Base-by-base conservation (phyloP, 2,113 vertebrate species). In the Lepisosteus oculatus region DNA sequence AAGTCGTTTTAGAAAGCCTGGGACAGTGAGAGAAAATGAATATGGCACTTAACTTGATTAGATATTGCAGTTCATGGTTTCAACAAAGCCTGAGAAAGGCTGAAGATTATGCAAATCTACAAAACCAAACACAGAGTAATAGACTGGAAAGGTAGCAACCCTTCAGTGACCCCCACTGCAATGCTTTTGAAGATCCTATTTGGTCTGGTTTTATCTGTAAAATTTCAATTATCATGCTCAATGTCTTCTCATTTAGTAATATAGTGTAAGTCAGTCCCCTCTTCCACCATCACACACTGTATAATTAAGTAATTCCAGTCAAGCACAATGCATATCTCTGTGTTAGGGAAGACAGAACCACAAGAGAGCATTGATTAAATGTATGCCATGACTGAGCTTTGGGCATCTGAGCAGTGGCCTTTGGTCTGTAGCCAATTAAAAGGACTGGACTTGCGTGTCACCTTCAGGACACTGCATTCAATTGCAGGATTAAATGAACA, bases 341-440 rank as follows among this genome's bases (percentile, higher is more conserved):
- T 12, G 43, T 14, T 11, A 59, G 14, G 12, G 14, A 59, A 59
- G 1, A 15, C 57, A 17, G 3, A 15, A 43, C 3, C 68, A 70
- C 6, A 70, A 41, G 3, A 41, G 3, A 0, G 17, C 43, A 66
- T 7, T 45, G 64, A 65, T 65, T 42, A 65, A 67, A 14, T 9
- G 11, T n/a, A 7, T 41, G 51, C 17, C 8, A 12, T 55, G 51
- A 6, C 47, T 45, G 55, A 68, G 17, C n/a, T 68, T 15, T 17
- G 29, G n/a, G n/a, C 14, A 47, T 54, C 47, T 68, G 3, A 41
- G 66, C n/a, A 8, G 45, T 29, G 17, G 51, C 8, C 45, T 55
- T 44, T 12, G 41, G 29, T 54, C 41, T 55, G 41, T 57, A 55
- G 54, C 67, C 55, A 68, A 68, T 55, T 55, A 68, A 12, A 54